Base-by-base conservation (phyloP, 2,113 vertebrate species). In the Galemys pyrenaicus region DNA sequence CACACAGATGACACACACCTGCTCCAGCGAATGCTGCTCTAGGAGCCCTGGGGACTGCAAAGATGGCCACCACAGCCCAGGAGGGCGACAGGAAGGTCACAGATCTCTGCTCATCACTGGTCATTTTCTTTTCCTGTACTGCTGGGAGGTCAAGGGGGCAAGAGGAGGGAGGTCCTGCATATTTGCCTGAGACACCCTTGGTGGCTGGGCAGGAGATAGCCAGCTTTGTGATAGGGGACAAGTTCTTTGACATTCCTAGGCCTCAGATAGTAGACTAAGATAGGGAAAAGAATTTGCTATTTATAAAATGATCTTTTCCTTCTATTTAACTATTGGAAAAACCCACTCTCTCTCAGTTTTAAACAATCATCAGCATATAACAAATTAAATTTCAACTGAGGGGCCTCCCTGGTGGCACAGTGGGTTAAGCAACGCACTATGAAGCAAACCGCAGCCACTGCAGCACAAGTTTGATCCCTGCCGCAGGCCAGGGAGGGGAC, bases 251-350 rank as follows among this genome's bases (percentile, higher is more conserved):
- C 20, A 80, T 87, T 77, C 75, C 54, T 54, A 71, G 41, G 41
- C 35, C 60, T 56, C 37, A 71, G 68, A 39, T 79, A 32, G 58
- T 0, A 73, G 78, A 89, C 22, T 17, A 30, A 9, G 3, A 73
- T 41, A 73, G 17, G 30, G 44, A 8, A 79, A 90, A 79, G 15
- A 71, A 41, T 77, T 67, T 87, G 41, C 4, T 54, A 11, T 10
- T 87, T 82, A 82, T 19, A 56, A 15, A 68, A 82, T 54, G 32
- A 32, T 67, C n/a, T 83, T 90, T 83, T 75, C 62, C 74, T 93
- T 62, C 60, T 67, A 54, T 51, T 49, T 84, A 73, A 80, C 54
- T 88, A 68, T 20, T 28, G 35, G 75, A 56, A 71, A 71, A n/a
- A 2, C 0, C 10, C 15, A 2, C 20, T 35, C 58, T 81, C 24